Conservation (phyloP, 2,797 vertebrate species). For the Myiotriccus ornatus region DNA sequence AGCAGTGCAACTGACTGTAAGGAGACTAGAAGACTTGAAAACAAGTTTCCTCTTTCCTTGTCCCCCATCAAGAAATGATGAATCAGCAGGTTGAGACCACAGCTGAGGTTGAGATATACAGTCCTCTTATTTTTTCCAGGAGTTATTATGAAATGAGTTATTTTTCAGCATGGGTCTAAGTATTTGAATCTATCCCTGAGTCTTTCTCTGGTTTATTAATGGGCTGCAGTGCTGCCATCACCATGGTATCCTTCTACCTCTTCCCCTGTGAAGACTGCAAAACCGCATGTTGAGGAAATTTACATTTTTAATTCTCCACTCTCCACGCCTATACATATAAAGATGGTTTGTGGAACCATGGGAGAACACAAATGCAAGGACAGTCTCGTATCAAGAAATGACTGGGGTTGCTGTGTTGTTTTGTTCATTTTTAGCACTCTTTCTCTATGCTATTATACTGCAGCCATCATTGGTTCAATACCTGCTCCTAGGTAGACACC, state of each 20-base stretch:
- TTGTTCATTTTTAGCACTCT: neutral
- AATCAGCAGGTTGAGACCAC: neutral
- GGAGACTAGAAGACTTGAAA: neutral
- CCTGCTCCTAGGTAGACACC: constrained; percentile 58
- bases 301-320: constrained; percentile 58
- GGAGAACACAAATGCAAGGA: neutral
- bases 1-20: neutral
- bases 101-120: neutral
- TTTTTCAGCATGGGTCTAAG: neutral
- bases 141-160: neutral
- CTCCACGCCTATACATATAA: neutral
- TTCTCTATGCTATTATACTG: neutral
- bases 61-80: neutral
- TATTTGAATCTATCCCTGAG: neutral
- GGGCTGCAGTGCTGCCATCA: constrained; percentile 40
- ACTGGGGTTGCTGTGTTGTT: neutral
- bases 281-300: constrained; percentile 15
- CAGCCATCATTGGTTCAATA: constrained; percentile 30
- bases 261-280: constrained; percentile 16
- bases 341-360: neutral
- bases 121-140: neutral
- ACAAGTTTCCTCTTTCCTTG: neutral
- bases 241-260: constrained; percentile 46
- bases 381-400: neutral
- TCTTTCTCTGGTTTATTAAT: constrained; percentile 47